These are phyloP conservation scores for Austrolebias charrua DNA, from an alignment of 2,797 vertebrate genomes.

Conservation along the genomic window DNA sequence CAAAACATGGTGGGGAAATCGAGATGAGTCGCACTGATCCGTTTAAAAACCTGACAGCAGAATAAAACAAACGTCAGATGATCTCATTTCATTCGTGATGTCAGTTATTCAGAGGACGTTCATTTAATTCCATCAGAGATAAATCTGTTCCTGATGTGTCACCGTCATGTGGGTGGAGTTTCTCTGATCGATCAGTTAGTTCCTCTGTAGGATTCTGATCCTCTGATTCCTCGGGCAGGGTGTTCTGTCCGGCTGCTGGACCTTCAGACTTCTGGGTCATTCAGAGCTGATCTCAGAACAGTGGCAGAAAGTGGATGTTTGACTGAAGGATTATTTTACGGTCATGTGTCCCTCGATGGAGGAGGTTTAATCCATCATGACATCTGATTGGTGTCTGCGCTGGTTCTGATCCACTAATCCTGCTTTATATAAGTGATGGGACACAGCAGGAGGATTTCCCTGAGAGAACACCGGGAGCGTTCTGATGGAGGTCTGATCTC, in stretches of 20 bases:
- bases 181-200: neutral
- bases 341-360: neutral
- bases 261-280: neutral
- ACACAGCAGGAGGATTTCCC: slow-evolving; percentile 22
- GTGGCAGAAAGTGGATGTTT: neutral
- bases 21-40: too few species aligned
- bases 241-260: neutral
- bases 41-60: too few species aligned
- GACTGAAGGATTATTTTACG: neutral
- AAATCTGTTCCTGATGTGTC: too few species aligned
- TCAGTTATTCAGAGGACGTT: too few species aligned
- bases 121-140: too few species aligned
- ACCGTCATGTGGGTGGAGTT: too few species aligned
- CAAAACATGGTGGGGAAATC: too few species aligned
- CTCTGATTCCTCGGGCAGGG: neutral
- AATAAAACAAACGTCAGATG: too few species aligned
- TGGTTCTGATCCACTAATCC: slow-evolving; percentile 34
- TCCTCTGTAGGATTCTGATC: neutral
- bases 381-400: slow-evolving; percentile 13
- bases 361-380: neutral
- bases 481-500: neutral
- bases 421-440: slow-evolving; percentile 36
- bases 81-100: too few species aligned
- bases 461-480: neutral
- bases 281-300: too few species aligned